Conservation (phyloP, 2,888 invertebrate species). For the Fragum fragum region DNA sequence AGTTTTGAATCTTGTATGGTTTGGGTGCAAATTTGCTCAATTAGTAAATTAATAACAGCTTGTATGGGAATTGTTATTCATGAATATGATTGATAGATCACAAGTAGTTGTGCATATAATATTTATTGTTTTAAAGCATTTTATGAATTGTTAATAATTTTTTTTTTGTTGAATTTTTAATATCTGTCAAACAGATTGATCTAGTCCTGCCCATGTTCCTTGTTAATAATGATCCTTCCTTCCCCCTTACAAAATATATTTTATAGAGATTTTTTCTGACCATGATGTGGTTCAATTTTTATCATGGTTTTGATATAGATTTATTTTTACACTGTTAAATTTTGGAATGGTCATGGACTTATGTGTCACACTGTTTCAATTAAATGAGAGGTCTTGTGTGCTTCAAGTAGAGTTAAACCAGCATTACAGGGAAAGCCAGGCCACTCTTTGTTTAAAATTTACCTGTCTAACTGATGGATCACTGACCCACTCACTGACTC, state of each 20-base stretch:
- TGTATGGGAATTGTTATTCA: neutral
- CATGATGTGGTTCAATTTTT: slow-evolving; percentile 68
- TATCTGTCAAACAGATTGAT: slow-evolving; percentile 66
- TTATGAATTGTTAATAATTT: slow-evolving; percentile 28
- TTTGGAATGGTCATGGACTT: slow-evolving; percentile 46
- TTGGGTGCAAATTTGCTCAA: slow-evolving; percentile 11
- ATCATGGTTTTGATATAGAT: slow-evolving; percentile 71
- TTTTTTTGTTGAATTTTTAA: slow-evolving; percentile 59
- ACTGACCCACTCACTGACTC: too few species aligned
- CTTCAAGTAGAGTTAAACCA: neutral
- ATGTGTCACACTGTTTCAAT: slow-evolving; percentile 43
- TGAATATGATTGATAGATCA: neutral
- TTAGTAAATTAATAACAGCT: slow-evolving; percentile 4
- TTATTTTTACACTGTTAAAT: slow-evolving; percentile 70
- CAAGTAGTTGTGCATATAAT: slow-evolving; percentile 15
- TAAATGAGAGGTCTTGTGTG: slow-evolving; percentile 12
- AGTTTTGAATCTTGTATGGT: neutral
- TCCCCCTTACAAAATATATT: slow-evolving; percentile 48
- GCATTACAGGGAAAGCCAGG: neutral
- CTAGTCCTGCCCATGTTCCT: slow-evolving; percentile 60
- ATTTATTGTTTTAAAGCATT: slow-evolving; percentile 23
- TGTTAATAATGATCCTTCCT: slow-evolving; percentile 37
- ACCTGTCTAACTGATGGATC: too few species aligned
- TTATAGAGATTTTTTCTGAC: slow-evolving; percentile 63
- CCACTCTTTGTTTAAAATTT: neutral